A percentile compares a stretch with the other conserved stretches of the same genome.
Conservation (phyloP, 2,888 invertebrate genomes). For the Tetramorium bicarinatum region DNA sequence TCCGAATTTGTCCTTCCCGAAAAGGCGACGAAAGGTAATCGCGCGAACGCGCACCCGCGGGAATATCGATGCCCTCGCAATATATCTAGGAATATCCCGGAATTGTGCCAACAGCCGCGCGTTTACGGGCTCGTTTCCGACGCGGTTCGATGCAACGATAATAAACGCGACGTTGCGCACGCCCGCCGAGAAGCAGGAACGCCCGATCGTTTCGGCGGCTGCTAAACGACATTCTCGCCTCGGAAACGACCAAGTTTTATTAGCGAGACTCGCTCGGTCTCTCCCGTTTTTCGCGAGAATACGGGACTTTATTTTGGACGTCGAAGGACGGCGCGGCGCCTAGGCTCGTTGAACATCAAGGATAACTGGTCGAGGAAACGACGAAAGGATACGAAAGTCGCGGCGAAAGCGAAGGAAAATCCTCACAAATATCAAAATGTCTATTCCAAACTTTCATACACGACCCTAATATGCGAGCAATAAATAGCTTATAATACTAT, state of each 20-base stretch:
- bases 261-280: constrained; percentile 25
- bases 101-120: constrained; percentile 49
- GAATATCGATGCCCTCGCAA: neutral
- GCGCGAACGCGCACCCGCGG: neutral
- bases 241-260: constrained; percentile 40
- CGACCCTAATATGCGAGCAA: neutral
- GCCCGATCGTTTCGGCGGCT: constrained; percentile 34
- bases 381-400: constrained; percentile 34
- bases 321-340: constrained; percentile 67
- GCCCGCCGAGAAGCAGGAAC: constrained; percentile 38
- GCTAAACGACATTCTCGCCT: constrained; percentile 34
- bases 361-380: constrained; percentile 61
- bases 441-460: neutral
- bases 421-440: neutral
- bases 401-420: neutral
- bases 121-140: constrained; percentile 42
- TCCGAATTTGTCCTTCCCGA: constrained; percentile 12
- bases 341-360: constrained; percentile 65
- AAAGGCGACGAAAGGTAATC: neutral
- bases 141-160: constrained; percentile 42
- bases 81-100: constrained; percentile 41
- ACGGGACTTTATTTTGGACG: constrained; percentile 70
- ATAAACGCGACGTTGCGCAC: constrained; percentile 38
- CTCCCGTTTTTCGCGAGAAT: constrained; percentile 13
- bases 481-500: neutral